Base-by-base conservation (phyloP, 2,797 vertebrate species). In the Sphaeramia orbicularis region DNA sequence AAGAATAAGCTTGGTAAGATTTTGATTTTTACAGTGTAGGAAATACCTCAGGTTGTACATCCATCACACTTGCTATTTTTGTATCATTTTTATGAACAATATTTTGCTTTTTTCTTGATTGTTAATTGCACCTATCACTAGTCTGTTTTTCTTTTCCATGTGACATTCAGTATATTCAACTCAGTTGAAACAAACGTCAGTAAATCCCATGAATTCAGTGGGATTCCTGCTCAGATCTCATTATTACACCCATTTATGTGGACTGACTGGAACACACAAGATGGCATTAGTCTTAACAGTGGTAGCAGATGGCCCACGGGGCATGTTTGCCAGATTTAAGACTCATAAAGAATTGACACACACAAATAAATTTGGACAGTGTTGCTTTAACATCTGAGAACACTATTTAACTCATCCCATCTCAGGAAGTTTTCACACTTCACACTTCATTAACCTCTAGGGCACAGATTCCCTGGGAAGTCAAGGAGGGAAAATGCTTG, bases 351-450 rank as follows among this genome's bases (percentile, higher is more conserved):
- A 81, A 84, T 66, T 82, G 85, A 92, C 91, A 91, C 88, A 83
- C 85, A 86, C 89, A 93, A 93, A 93, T 92, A 92, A 82, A 93
- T 93, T 88, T 93, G 84, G 91, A 92, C 92, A 93, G 90, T 90
- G 89, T 90, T 84, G 89, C 90, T 83, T 89, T 84, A 94, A 96
- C 96, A 96, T 98, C 95, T 96, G 96, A 95, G 95, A 96, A 96
- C 92, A 89, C 95, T 95, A 93, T 95, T 95, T 96, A 94, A 93
- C 93, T 94, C 92, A 91, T 93, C 93, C 89, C 86, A 82, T 93
- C 94, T 96, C 95, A 88, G 96, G 95, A 98, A 96, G 95, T 96
- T 96, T 97, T 96, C 96, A 97, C 96, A 97, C 96, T 96, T 96
- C 96, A 97, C 94, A 95, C 96, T 95, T 96, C 96, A 98, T 98